A percentile compares a stretch with the other conserved stretches of the same genome.
These are phyloP conservation scores for Chiridota heheva DNA, from an alignment of 35 echinoderm and acorn worm species.

Conservation along the genomic window DNA sequence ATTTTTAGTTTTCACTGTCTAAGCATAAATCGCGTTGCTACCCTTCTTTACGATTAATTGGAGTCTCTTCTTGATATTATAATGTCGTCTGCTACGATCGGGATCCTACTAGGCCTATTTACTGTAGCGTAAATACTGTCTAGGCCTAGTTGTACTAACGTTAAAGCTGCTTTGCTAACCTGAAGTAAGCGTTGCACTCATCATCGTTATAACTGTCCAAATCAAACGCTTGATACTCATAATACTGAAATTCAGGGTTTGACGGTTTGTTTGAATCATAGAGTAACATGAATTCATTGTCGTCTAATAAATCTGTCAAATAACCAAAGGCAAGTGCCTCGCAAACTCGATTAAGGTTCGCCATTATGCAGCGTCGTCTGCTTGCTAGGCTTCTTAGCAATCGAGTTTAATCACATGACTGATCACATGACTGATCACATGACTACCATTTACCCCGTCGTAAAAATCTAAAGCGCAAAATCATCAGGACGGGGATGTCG, in stretches of 20 bases:
- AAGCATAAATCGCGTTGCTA: too few relatives aligned
- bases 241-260: slow-evolving; percentile 53
- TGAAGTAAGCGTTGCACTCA: slow-evolving; percentile 75
- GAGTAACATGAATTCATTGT: slow-evolving; percentile 63
- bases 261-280: slow-evolving; percentile 65
- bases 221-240: slow-evolving; percentile 34
- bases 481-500: not conserved
- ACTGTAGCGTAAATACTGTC: too few relatives aligned
- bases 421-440: slow-evolving; percentile 2
- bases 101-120: too few relatives aligned
- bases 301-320: slow-evolving; percentile 32
- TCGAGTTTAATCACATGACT: not conserved
- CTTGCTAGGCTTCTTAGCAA: not conserved
- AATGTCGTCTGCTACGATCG: too few relatives aligned
- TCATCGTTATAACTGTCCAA: slow-evolving; percentile 63
- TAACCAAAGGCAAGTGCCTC: slow-evolving; percentile 8
- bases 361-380: not conserved
- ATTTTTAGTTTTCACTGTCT: too few relatives aligned
- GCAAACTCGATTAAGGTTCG: not conserved
- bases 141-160: too few relatives aligned
- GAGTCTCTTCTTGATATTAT: too few relatives aligned
- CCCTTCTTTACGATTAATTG: too few relatives aligned
- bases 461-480: not conserved
- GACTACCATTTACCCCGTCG: not conserved
- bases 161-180: slow-evolving; percentile 46